Evolutionary conservation across 2,113 vertebrate genomes (phyloP).

Genomic region (Serilophus lunatus): DNA sequence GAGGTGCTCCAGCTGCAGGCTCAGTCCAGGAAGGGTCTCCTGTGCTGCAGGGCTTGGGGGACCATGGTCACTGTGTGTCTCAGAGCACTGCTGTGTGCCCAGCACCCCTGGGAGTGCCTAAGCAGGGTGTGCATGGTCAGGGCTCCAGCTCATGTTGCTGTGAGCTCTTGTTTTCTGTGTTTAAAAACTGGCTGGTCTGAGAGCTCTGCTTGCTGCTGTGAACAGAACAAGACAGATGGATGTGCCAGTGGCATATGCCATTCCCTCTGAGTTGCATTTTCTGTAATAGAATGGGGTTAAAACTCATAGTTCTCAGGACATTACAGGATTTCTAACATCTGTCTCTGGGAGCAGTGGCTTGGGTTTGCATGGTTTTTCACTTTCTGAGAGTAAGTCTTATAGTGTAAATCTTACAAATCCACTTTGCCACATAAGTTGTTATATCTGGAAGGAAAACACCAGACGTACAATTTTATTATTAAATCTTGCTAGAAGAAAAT

Average conservation of each 20-base stretch:
- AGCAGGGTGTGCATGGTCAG: rapidly evolving
- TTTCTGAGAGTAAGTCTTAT: background rate
- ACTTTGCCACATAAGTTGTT: background rate
- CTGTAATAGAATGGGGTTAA: background rate
- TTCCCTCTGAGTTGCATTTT: background rate
- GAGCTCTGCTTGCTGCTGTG: background rate
- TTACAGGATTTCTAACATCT: background rate
- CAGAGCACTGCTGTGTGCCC: too few species aligned
- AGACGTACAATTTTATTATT: background rate
- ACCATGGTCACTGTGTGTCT: rapidly evolving
- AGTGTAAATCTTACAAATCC: background rate
- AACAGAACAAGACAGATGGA: background rate
- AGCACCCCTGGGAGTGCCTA: background rate
- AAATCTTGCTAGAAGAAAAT: background rate
- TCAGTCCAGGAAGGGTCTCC: background rate
- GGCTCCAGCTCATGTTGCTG: background rate
- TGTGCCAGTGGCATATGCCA: background rate
- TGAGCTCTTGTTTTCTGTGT: background rate
- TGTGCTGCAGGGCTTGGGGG: background rate
- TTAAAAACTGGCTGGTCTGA: background rate
- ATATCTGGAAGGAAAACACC: background rate
- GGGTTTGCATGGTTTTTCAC: background rate
- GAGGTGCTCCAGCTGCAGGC: background rate
- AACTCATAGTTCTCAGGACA: background rate
- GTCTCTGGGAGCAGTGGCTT: background rate